Evolutionary conservation across 2,888 invertebrate genomes (phyloP), one percentile per base, ranked within the genome.

Genomic region (Caradrina kadenii): DNA sequence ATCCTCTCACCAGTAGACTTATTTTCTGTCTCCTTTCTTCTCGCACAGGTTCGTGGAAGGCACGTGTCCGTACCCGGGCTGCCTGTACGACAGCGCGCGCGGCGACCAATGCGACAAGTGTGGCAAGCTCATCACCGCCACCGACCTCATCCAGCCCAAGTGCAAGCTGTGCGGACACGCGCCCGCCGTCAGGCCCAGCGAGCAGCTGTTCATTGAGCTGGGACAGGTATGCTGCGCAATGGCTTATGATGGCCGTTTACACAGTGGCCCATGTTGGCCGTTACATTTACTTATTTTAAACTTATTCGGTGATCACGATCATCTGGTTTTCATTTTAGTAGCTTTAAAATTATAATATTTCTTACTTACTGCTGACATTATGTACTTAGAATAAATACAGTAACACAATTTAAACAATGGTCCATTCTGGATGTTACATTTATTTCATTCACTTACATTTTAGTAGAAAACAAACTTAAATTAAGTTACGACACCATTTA

Each of bases 61-160:
- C 26, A 98, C 97, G 0, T 99, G 99, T 91, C 99, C 99, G 0
- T 97, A 97, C 91, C 95, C 96, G 0, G 97, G 98, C 58, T 99
- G 99, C 89, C 96, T 96, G 4, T 99, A 98, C 93, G 98, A 98
- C 82, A 98, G 98, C 90, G 99, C 99, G 0, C 96, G 99, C 52
- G 99, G 99, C 2, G 99, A 99, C 95, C 99, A 99, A 93, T 99
- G 99, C 91, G 99, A 99, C 93, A 98, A 98, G 81, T 99, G 99
- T 89, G 99, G 99, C 2, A 99, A 99, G 90, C 96, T 99, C 13
- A 98, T 99, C 65, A 99, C 99, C 92, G 99, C 99, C 0, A 96
- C 97, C 0, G 99, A 99, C 72, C 95, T 99, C 39, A 96, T 97
- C 71, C 96, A 97, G 70, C 99, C 99, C 0, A 96, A 98, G 13